Evolutionary conservation across 2,113 vertebrate genomes (phyloP), one percentile per base, ranked within the genome.

Genomic region (Aegotheles bennettii): DNA sequence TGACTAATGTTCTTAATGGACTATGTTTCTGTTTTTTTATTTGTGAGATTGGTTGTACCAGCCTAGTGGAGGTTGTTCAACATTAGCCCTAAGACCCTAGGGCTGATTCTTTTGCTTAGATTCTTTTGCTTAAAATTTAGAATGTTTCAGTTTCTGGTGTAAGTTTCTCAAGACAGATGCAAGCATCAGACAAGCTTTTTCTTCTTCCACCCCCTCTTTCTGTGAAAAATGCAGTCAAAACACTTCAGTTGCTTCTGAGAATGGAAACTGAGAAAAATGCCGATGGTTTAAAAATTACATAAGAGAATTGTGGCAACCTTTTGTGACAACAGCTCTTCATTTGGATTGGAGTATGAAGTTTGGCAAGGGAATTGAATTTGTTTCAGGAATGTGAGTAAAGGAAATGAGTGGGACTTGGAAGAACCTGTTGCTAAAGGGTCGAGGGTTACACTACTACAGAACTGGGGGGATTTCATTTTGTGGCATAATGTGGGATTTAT

Each of bases 221-320:
- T 87, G 21, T 93, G 84, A 84, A 87, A 91, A 96, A 94, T 56
- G 61, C 70, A 68, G 84, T 87, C 78, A 87, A 93, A 95, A 94
- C 87, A 92, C 83, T 94, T 92, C 78, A 70, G 61, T 50, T 88
- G 26, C 56, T 80, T 91, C 54, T 75, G 69, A 87, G 85, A 91
- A 63, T 36, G 45, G 63, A 54, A 91, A 77, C 51, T 63, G 79
- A 90, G 88, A 68, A 83, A n/a, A 81, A 86, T 84, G 76, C 79
- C 68, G 86, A 1, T 17, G 28, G 18, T 42, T 94, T 93, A 71
- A 90, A 95, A 87, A 71, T 63, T 59, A 11, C 38, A 33, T 70
- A 51, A 21, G 43, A 92, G 78, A 78, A 87, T 68, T 57, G 40
- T 94, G 81, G 50, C 91, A 94, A 89, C 24, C 76, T 97, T 89